phyloP scores from a whole-genome alignment of 2,113 vertebrate species.

The mouse (Mus musculus) region GRCm39 chr9:111447001-111447500 shows the following conservation, averaged over 20 bases:
- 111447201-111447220: neutral
- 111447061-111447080: neutral
- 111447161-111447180: neutral
- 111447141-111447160: neutral
- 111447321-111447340: neutral
- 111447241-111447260: neutral
- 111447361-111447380: neutral
- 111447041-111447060: neutral
- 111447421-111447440: neutral
- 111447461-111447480: neutral
- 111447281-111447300: neutral
- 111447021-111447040: neutral
- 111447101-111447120: neutral
- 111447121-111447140: neutral
- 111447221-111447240: neutral
- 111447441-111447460: neutral
- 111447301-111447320: neutral
- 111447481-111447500: neutral
- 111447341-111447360: conserved; percentile 19
- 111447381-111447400: neutral
- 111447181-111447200: neutral
- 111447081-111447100: neutral
- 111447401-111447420: neutral
- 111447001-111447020: conserved; percentile 1
- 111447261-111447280: neutral